phyloP scores from a whole-genome alignment of 2,888 invertebrate species.

The Abscondita cerata region DNA sequence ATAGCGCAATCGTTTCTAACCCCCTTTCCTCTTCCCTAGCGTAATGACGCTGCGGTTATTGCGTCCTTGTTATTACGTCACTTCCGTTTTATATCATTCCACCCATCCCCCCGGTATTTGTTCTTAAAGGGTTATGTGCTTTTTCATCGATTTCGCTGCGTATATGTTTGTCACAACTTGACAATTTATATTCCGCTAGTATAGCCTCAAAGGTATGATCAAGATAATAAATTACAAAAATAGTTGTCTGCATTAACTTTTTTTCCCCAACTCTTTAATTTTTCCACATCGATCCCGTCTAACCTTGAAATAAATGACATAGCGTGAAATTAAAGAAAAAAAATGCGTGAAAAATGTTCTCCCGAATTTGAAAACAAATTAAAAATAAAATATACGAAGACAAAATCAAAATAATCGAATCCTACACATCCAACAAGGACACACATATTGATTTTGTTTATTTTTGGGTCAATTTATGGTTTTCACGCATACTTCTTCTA shows the following conservation, averaged over 20 bases:
- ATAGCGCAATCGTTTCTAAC: slow-evolving; percentile 44
- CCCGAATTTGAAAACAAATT: too few species aligned
- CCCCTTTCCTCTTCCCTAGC: slow-evolving; percentile 39
- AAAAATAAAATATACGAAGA: too few species aligned
- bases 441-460: slow-evolving; percentile 4
- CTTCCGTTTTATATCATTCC: slow-evolving; percentile 27
- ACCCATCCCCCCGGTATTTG: slow-evolving; percentile 9
- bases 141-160: slow-evolving; percentile 31
- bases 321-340: too few species aligned
- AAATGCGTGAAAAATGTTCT: too few species aligned
- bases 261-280: too few species aligned
- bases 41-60: slow-evolving; percentile 41
- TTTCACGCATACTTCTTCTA: too few species aligned
- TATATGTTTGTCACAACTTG: slow-evolving; percentile 26
- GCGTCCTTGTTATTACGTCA: slow-evolving; percentile 45
- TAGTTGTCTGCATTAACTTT: slow-evolving; percentile 12
- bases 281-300: too few species aligned
- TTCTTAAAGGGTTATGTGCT: background rate
- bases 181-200: slow-evolving; percentile 28
- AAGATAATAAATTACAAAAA: slow-evolving; percentile 23
- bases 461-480: slow-evolving; percentile 7
- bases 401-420: too few species aligned
- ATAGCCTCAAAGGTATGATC: slow-evolving; percentile 21
- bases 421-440: background rate
- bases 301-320: too few species aligned